These are phyloP conservation scores for Pachydiplax longipennis DNA, from an alignment of 2,888 invertebrate species.

Conservation along the genomic window DNA sequence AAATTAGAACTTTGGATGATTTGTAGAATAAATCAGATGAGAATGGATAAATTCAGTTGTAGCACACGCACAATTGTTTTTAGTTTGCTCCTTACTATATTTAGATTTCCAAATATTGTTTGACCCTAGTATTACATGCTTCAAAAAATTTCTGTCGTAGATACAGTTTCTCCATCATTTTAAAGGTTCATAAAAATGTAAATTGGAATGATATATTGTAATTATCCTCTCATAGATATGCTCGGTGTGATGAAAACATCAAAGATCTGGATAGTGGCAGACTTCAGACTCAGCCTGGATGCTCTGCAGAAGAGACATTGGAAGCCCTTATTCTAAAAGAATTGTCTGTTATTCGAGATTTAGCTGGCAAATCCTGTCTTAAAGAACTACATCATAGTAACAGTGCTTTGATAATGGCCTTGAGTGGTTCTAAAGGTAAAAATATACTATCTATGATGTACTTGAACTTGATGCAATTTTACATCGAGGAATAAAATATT, in stretches of 20 bases:
- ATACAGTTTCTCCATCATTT: too few relatives aligned
- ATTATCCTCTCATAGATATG: conserved; percentile 66
- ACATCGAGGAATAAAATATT: background rate
- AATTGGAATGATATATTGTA: background rate
- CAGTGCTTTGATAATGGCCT: conserved; percentile 96
- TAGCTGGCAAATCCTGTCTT: conserved; percentile 95
- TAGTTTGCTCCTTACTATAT: too few relatives aligned
- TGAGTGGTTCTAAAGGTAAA: conserved; percentile 96
- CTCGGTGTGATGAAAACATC: conserved; percentile 91
- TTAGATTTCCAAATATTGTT: too few relatives aligned
- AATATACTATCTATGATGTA: background rate
- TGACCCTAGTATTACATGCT: too few relatives aligned
- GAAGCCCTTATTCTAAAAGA: conserved; percentile 93
- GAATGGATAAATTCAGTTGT: too few relatives aligned
- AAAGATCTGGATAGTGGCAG: conserved; percentile 84
- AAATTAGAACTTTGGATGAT: too few relatives aligned
- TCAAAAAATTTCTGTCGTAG: too few relatives aligned
- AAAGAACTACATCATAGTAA: conserved; percentile 88
- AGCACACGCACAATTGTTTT: too few relatives aligned
- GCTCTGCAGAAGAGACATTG: conserved; percentile 87
- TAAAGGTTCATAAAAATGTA: too few relatives aligned
- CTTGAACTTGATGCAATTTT: background rate
- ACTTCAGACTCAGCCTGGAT: conserved; percentile 91
- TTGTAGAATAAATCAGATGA: too few relatives aligned
- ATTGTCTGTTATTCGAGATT: conserved; percentile 93